Base-by-base conservation (phyloP, 2,113 vertebrate species). In the Talpa occidentalis region DNA sequence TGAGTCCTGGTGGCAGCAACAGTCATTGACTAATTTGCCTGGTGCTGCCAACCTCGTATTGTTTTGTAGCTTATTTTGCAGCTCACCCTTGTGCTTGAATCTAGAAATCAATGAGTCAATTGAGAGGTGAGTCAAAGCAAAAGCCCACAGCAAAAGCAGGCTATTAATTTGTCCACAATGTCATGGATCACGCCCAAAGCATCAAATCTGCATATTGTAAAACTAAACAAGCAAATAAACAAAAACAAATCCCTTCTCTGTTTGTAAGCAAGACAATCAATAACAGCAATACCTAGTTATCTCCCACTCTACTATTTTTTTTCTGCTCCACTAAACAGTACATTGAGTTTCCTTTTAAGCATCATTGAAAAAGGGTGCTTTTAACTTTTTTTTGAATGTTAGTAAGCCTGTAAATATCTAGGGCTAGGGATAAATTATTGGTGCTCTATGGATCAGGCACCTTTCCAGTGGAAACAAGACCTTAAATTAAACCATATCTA, bases 51-150 rank as follows among this genome's bases (percentile, higher is more conserved):
- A 64, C 35, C 22, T 79, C 47, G 56, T 28, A 49, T 17, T 74
- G 52, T 95, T 79, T 56, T 42, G 2, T 60, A 72, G 60, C 66
- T 60, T 59, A 56, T 56, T 56, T 56, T 56, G 32, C 16, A 74
- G 12, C 80, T 81, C 19, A 22, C 6, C 26, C 40, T 26, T 64
- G 67, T 17, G 9, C 19, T 66, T 1, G 37, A 87, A 37, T 73
- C 30, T 59, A 94, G 86, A 95, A 95, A 88, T 80, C 93, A 73
- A 7, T 79, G 88, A 86, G 26, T 73, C 82, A 47, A 3, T 40
- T 44, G 82, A 93, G 59, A 88, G 17, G 15, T 73, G 72, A 89
- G 49, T 84, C 21, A 78, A 84, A 90, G 32, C 40, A 54, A 80
- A 81, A 52, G 59, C 49, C 32, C 9, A 62, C 14, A 94, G 22